phyloP scores from a whole-genome alignment of 2,113 vertebrate genomes.

The Pica pica region DNA sequence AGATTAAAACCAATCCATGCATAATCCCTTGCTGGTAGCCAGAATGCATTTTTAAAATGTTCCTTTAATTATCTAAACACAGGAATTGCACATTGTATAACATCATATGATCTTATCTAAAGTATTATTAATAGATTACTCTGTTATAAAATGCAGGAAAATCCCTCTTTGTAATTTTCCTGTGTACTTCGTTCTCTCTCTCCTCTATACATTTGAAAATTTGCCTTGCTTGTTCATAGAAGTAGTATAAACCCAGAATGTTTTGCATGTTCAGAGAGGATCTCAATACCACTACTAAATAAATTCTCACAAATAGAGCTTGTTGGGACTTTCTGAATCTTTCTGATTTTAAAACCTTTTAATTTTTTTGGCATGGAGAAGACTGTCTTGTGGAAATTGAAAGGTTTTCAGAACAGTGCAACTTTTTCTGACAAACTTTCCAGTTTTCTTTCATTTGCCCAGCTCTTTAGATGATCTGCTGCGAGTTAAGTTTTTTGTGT shows the following conservation, averaged over 20 bases:
- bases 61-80: conserved; percentile 48
- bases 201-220: neutral
- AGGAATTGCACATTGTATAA: conserved; percentile 9
- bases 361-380: rapidly evolving
- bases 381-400: neutral
- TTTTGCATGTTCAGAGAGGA: neutral
- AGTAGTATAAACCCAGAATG: neutral
- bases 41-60: conserved; percentile 42
- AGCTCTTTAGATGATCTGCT: rapidly evolving
- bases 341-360: neutral
- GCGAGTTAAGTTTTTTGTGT: neutral
- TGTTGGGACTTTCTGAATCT: neutral
- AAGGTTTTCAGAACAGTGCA: neutral
- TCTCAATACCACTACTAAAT: neutral
- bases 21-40: conserved; percentile 36
- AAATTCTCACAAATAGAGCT: neutral
- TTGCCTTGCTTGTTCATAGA: neutral
- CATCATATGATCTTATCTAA: conserved; percentile 19
- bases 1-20: conserved; percentile 57
- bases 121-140: conserved; percentile 24
- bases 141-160: neutral
- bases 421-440: neutral
- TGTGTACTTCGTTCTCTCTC: neutral
- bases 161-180: neutral
- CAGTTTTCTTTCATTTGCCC: neutral